Base-by-base conservation (phyloP, 2,113 vertebrate species). In the Alosa alosa region DNA sequence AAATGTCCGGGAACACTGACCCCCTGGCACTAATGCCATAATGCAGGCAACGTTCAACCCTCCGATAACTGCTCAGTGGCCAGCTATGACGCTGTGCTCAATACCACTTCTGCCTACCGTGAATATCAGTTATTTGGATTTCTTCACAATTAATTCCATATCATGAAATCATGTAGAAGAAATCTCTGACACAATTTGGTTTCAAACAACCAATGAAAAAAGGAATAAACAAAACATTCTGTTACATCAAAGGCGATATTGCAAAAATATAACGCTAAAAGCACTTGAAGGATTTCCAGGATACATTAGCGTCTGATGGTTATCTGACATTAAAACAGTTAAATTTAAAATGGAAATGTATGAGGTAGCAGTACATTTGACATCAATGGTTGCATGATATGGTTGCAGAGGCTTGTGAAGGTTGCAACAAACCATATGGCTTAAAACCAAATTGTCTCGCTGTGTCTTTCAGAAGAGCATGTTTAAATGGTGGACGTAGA, bases 381-480 rank as follows among this genome's bases (percentile, higher is more conserved):
- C 10, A 72, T 72, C 64, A 31, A 36, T 72, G n/a, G 10, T 31
- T 72, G 64, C 64, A 72, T 72, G 64, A 72, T 72, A 31, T 6
- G 1, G 10, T 11, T 47, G 4, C 31, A 64, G 15, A 64, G 22
- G 25, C 60, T 68, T 68, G 60, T 6, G 22, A 68, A 11, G 22
- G 60, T 9, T 68, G 64, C 64, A 72, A 31, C 90, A 84, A 82
- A 88, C 78, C 89, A 91, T 90, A 92, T 90, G 90, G 89, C 68
- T 84, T 85, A 75, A 90, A 86, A 89, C 89, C 88, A 90, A 90
- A 87, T 92, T 86, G 88, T 91, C 85, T 86, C 92, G 93, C 91
- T 94, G 93, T 93, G 94, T 94, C 20, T 57, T 93, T 93, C 92
- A 64, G 85, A 82, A 88, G 87, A 88, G 90, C 91, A 84, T 90